Percentiles rank a stretch among this genome's conserved stretches.
Evolutionary conservation across 1,140 invertebrate genomes (phyloP).

Genomic region (Drosophila melanica): DNA sequence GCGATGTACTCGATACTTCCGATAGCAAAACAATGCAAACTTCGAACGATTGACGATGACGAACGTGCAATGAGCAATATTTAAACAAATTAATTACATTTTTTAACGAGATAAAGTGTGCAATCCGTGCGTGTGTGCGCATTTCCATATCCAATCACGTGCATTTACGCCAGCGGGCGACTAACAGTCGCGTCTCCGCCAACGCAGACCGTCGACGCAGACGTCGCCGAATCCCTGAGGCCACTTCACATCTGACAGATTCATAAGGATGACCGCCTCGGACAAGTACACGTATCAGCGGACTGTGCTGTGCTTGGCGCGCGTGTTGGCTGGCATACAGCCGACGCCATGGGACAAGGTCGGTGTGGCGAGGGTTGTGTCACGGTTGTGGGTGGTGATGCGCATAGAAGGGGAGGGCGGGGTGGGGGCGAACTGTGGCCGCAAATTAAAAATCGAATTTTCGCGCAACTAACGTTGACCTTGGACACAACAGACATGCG

Average conservation of each 20-base stretch:
- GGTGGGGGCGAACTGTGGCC: slow-evolving; percentile 5
- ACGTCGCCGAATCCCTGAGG: slow-evolving; percentile 10
- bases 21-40: slow-evolving; percentile 49
- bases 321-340: slow-evolving; percentile 92
- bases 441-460: slow-evolving; percentile 60
- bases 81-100: slow-evolving; percentile 36
- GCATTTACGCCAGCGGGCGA: background rate
- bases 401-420: no score
- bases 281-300: slow-evolving; percentile 90
- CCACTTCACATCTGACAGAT: slow-evolving; percentile 9
- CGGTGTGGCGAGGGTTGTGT: slow-evolving; percentile 44
- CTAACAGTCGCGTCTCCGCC: slow-evolving; percentile 5
- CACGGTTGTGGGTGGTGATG: slow-evolving; percentile 2
- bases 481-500: slow-evolving; percentile 48
- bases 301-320: slow-evolving; percentile 94
- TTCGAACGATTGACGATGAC: slow-evolving; percentile 51
- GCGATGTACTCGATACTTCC: slow-evolving; percentile 36
- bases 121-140: background rate
- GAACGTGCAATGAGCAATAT: slow-evolving; percentile 39
- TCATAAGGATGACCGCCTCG: slow-evolving; percentile 70
- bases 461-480: slow-evolving; percentile 50
- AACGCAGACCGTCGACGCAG: slow-evolving; percentile 16
- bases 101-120: slow-evolving; percentile 24
- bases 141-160: background rate
- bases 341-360: slow-evolving; percentile 96